These are phyloP conservation scores for Nysson spinosus DNA, from an alignment of 2,888 invertebrate species.

Conservation along the genomic window DNA sequence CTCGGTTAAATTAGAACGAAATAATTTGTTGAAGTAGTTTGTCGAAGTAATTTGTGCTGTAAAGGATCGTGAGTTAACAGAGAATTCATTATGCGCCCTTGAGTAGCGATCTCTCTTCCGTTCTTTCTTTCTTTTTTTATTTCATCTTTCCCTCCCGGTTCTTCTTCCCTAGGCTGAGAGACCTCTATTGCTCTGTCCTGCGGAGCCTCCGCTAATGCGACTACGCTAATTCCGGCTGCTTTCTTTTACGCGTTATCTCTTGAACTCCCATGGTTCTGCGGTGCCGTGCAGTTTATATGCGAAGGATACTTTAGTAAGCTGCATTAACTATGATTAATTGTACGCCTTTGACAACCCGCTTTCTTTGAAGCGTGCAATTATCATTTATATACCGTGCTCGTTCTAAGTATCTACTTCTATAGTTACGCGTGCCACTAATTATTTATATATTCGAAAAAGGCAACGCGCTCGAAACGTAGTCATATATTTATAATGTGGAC, in stretches of 20 bases:
- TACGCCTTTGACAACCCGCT: slow-evolving; percentile 2
- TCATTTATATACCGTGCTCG: neutral
- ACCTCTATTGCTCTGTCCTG: neutral
- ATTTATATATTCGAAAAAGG: too few species aligned
- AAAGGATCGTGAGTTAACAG: slow-evolving; percentile 28
- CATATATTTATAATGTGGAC: too few species aligned
- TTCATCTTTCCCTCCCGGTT: neutral
- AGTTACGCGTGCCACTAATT: neutral
- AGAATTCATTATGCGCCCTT: slow-evolving; percentile 35
- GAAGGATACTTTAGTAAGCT: slow-evolving; percentile 1
- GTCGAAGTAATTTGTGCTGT: slow-evolving; percentile 16
- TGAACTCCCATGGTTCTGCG: too few species aligned
- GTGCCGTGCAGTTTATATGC: neutral
- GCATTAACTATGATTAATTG: slow-evolving; percentile 6
- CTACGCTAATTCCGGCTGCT: slow-evolving; percentile 3
- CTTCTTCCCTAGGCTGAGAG: neutral
- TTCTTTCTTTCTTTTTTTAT: neutral
- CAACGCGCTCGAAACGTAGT: too few species aligned
- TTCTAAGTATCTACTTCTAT: neutral
- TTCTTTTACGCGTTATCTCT: neutral
- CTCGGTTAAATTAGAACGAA: slow-evolving; percentile 43
- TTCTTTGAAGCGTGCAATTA: slow-evolving; percentile 3
- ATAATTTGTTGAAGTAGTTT: slow-evolving; percentile 33
- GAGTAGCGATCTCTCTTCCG: neutral
- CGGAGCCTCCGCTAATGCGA: neutral